Conservation (phyloP, 2,113 vertebrate genomes). For the Dipodomys stephensi region DNA sequence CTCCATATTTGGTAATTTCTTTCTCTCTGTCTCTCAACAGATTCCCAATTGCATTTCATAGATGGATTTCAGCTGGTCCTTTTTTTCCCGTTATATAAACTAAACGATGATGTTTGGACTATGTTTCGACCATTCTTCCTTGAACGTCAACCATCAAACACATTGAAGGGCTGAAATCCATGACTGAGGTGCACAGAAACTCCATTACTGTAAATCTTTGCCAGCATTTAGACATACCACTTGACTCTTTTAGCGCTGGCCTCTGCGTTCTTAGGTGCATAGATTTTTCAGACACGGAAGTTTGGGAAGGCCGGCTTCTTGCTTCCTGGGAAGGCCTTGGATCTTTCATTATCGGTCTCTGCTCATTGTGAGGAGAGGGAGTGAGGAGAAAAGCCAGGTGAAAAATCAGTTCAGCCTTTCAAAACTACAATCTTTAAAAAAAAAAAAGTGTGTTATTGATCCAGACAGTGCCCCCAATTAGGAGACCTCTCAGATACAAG, state of each 20-base stretch:
- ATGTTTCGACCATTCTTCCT: constrained; percentile 41
- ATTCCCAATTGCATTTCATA: constrained; percentile 49
- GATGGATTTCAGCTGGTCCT: constrained; percentile 46
- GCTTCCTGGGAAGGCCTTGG: neutral
- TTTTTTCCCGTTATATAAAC: constrained; percentile 42
- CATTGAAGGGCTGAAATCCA: neutral
- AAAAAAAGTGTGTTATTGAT: neutral
- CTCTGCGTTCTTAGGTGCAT: neutral
- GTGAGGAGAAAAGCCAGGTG: neutral
- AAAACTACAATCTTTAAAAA: neutral
- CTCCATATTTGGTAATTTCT: constrained; percentile 48
- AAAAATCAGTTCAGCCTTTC: neutral
- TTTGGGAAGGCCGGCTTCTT: neutral
- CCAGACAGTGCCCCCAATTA: neutral
- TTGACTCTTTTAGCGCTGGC: neutral
- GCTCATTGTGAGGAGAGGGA: neutral
- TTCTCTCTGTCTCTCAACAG: neutral
- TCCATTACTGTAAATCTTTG: neutral
- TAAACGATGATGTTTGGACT: constrained; percentile 38
- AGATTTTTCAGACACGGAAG: neutral
- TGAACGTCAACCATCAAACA: constrained; percentile 55
- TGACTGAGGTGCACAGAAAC: neutral
- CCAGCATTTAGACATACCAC: neutral
- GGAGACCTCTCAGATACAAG: neutral
- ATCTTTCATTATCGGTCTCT: neutral